Evolutionary conservation across 2,797 vertebrate genomes (phyloP).

Genomic region (Xiphorhynchus erythropygius): DNA sequence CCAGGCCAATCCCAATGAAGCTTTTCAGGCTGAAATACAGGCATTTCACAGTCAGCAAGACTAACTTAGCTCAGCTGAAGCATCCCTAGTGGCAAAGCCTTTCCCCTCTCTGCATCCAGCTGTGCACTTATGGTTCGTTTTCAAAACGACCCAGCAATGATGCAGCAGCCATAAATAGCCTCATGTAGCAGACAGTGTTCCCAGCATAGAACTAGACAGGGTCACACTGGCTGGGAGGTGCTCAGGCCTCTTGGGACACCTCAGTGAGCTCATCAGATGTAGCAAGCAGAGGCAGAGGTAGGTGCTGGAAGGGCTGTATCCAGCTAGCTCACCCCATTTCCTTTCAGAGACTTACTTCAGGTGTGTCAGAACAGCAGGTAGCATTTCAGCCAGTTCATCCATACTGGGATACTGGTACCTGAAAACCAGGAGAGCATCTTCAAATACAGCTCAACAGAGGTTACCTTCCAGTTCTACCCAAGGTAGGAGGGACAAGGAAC

Average conservation of each 20-base stretch:
- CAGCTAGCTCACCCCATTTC: background rate
- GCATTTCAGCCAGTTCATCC: conserved; percentile 93
- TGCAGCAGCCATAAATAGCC: background rate
- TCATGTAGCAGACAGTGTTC: background rate
- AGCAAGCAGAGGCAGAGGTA: background rate
- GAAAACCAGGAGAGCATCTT: conserved; percentile 34
- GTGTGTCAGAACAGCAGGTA: conserved; percentile 87
- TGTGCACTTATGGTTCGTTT: background rate
- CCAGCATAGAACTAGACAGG: background rate
- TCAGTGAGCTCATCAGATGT: background rate
- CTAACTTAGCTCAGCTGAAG: background rate
- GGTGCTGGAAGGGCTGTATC: background rate
- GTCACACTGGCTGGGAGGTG: background rate
- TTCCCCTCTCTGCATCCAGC: background rate
- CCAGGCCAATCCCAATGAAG: conserved; percentile 92
- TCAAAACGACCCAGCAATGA: background rate
- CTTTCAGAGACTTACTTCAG: conserved; percentile 82
- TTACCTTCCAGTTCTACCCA: background rate
- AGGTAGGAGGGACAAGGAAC: background rate
- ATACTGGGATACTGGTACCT: conserved; percentile 93
- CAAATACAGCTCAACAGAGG: background rate
- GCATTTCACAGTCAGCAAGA: conserved; percentile 29
- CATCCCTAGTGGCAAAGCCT: background rate
- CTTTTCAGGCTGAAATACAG: conserved; percentile 84
- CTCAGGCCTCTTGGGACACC: background rate